Conservation (phyloP, 2,888 invertebrate species). For the Chrysina gloriosa region DNA sequence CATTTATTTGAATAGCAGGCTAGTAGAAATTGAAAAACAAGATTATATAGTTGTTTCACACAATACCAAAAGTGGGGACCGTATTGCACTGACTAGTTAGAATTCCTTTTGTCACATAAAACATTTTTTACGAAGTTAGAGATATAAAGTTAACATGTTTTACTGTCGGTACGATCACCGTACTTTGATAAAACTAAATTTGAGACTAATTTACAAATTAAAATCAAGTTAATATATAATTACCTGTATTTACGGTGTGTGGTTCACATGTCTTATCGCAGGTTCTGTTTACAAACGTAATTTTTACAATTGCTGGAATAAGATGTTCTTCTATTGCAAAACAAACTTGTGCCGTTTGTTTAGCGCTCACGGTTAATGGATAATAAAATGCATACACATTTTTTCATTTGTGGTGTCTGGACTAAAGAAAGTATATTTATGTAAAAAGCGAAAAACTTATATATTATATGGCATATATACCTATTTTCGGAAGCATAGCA, state of each 20-base stretch:
- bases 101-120: no score
- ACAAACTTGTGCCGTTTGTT: slow-evolving; percentile 4
- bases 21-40: no score
- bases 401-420: neutral
- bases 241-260: neutral
- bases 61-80: no score
- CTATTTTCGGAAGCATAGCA: neutral
- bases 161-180: no score
- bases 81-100: no score
- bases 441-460: neutral
- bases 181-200: no score
- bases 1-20: no score
- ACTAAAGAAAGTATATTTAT: neutral
- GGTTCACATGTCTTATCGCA: neutral
- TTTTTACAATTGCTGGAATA: slow-evolving; percentile 2
- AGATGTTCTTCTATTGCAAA: neutral
- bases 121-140: no score
- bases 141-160: no score
- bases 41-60: no score
- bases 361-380: neutral
- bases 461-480: neutral
- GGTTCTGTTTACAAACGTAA: neutral
- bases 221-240: no score
- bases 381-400: slow-evolving; percentile 12
- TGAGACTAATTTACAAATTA: no score